Percentiles rank a stretch among this genome's conserved stretches.
phyloP scores from a whole-genome alignment of 2,888 invertebrate species.

The Cacoxenus indagator region DNA sequence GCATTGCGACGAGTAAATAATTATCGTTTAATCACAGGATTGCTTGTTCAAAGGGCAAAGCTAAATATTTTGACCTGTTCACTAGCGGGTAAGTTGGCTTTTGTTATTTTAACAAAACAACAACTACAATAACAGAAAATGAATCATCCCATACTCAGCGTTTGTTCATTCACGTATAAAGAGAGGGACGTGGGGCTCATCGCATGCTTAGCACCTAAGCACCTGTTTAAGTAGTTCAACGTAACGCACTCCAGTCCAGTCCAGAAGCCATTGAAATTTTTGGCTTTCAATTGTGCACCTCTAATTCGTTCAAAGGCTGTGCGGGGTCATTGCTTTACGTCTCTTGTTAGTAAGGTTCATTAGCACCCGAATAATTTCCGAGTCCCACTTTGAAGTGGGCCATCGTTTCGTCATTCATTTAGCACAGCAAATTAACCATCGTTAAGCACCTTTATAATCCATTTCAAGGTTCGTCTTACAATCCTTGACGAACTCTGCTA shows the following conservation, averaged over 20 bases:
- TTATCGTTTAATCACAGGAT: no score
- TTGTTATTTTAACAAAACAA: background rate
- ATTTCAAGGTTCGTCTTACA: background rate
- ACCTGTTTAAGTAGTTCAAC: background rate
- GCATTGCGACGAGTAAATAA: background rate
- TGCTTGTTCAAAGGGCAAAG: background rate
- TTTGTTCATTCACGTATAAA: no score
- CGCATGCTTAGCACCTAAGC: no score
- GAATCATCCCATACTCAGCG: background rate
- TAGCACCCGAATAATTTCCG: conserved; percentile 2
- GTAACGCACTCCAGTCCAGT: background rate
- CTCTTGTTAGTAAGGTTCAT: background rate
- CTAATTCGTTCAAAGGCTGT: background rate
- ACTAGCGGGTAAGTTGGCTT: background rate
- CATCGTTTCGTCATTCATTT: background rate
- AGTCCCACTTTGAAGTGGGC: conserved; percentile 3
- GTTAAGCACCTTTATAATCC: background rate
- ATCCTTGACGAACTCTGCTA: no score
- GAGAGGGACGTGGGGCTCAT: no score
- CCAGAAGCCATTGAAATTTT: background rate
- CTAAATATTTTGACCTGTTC: background rate
- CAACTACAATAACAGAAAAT: background rate
- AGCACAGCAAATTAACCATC: background rate
- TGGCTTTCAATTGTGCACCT: background rate
- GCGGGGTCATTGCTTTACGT: conserved; percentile 7